Conservation (phyloP, 2,113 vertebrate species). For the Hydrochoerus hydrochaeris region DNA sequence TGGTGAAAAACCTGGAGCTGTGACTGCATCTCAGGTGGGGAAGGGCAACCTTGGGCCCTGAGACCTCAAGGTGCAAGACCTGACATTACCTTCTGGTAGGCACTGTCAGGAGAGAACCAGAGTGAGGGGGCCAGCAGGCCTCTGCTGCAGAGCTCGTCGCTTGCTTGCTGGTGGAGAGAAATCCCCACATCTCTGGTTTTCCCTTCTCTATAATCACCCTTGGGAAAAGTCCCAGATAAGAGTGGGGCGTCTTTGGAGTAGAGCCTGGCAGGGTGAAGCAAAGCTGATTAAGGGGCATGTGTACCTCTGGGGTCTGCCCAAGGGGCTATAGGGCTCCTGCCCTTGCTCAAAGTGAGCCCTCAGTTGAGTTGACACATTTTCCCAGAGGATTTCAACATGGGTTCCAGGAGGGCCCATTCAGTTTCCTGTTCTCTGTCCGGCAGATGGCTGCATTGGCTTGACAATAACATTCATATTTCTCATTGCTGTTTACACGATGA, state of each 20-base stretch:
- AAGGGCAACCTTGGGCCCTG: neutral
- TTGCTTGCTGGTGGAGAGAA: neutral
- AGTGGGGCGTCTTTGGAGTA: neutral
- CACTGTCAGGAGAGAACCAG: neutral
- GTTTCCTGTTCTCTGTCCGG: neutral
- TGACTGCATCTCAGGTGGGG: neutral
- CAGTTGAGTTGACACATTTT: neutral
- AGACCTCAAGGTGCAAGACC: neutral
- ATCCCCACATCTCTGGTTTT: neutral
- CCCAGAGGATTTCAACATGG: neutral
- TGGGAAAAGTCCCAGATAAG: neutral
- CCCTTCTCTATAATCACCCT: neutral
- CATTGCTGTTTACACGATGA: neutral
- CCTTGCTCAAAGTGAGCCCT: neutral
- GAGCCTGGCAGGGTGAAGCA: neutral
- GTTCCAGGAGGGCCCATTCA: neutral
- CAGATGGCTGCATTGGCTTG: neutral
- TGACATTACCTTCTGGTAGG: neutral
- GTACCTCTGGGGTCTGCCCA: neutral
- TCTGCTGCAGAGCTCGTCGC: neutral
- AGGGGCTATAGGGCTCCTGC: neutral
- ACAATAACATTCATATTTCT: accelerated
- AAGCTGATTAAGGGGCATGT: neutral
- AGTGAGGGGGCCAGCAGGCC: neutral
- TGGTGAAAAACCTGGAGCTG: neutral